phyloP scores from a whole-genome alignment of 2,888 invertebrate species.

The Cactoblastis cactorum region DNA sequence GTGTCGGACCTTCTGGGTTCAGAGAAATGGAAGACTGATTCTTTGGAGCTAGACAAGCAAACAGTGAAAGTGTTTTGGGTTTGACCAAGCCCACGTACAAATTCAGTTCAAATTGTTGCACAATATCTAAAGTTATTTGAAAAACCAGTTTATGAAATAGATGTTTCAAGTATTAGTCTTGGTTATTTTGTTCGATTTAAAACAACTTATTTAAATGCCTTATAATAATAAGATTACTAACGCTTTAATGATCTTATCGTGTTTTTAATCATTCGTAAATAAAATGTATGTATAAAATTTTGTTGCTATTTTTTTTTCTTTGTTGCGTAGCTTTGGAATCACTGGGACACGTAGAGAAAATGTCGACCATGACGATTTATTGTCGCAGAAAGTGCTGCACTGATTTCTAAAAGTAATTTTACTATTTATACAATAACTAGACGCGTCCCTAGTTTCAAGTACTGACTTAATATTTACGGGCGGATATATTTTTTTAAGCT shows the following conservation, averaged over 20 bases:
- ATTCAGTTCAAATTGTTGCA: slow-evolving; percentile 22
- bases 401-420: background rate
- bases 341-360: slow-evolving; percentile 1
- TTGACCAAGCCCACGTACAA: slow-evolving; percentile 44
- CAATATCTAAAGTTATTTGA: background rate
- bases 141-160: background rate
- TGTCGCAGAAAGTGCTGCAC: background rate
- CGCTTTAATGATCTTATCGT: slow-evolving; percentile 17
- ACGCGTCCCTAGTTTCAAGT: too few relatives aligned
- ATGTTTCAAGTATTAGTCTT: background rate
- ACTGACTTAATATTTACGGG: too few relatives aligned
- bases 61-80: slow-evolving; percentile 73
- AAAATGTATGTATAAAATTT: slow-evolving; percentile 11
- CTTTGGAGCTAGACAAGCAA: slow-evolving; percentile 58
- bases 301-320: background rate
- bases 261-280: slow-evolving; percentile 12
- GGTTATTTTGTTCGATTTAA: slow-evolving; percentile 17
- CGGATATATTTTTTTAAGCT: too few relatives aligned
- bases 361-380: slow-evolving; percentile 7
- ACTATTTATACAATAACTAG: background rate
- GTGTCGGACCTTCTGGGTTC: slow-evolving; percentile 44
- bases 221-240: slow-evolving; percentile 25
- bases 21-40: slow-evolving; percentile 57
- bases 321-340: background rate
- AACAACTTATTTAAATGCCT: slow-evolving; percentile 24